Conservation (phyloP, 2,888 invertebrate species). For the Exephanes ischioxanthus region DNA sequence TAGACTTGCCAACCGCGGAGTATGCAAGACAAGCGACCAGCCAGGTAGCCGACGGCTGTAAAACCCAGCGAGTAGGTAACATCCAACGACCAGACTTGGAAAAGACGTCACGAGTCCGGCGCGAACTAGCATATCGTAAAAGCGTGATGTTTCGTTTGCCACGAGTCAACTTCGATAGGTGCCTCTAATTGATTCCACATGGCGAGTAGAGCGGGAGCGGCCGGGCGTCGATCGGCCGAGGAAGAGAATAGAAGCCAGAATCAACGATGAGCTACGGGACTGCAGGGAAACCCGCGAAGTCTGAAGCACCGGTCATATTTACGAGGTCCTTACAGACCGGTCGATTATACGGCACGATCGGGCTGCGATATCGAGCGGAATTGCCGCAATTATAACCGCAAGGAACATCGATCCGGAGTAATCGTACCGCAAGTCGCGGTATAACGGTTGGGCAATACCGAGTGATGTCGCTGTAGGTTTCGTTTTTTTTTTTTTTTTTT, state of each 20-base stretch:
- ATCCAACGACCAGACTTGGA: not conserved
- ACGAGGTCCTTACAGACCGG: slow-evolving; percentile 59
- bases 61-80: not conserved
- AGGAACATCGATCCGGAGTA: slow-evolving; percentile 60
- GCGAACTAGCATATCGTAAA: not conserved
- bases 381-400: slow-evolving; percentile 67
- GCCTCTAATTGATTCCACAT: slow-evolving; percentile 54
- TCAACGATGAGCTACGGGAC: not conserved
- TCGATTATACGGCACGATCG: slow-evolving; percentile 57
- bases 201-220: slow-evolving; percentile 14
- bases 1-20: not conserved
- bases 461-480: not conserved
- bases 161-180: slow-evolving; percentile 52
- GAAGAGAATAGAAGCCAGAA: slow-evolving; percentile 26
- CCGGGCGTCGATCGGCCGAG: not conserved
- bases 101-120: not conserved
- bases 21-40: not conserved
- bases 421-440: slow-evolving; percentile 7
- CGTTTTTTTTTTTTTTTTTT: no score
- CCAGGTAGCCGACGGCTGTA: not conserved
- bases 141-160: slow-evolving; percentile 52
- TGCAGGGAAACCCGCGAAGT: slow-evolving; percentile 46
- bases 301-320: slow-evolving; percentile 61
- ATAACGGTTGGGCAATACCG: not conserved
- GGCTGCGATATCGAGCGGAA: slow-evolving; percentile 63